A percentile compares a stretch with the other conserved stretches of the same genome.
phyloP scores from a whole-genome alignment of 2,113 vertebrate species.

The Irena cyanogastra region DNA sequence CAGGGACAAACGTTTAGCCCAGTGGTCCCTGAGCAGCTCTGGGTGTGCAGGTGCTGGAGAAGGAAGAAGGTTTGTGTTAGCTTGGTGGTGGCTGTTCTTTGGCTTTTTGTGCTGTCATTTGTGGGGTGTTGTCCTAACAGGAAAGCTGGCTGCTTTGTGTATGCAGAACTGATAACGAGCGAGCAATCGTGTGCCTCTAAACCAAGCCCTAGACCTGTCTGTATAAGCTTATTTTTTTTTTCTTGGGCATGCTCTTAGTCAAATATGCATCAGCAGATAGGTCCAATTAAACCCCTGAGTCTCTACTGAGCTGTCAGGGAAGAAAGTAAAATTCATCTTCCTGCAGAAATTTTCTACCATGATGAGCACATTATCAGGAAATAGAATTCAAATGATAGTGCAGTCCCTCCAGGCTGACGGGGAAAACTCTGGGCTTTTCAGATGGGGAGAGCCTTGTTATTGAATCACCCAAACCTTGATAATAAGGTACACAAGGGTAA shows the following conservation, averaged over 20 bases:
- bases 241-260: not conserved
- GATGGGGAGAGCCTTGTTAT: not conserved
- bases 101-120: not conserved
- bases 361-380: constrained; percentile 47
- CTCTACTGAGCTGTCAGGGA: constrained; percentile 29
- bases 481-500: not conserved
- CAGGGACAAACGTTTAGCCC: not conserved
- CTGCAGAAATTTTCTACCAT: constrained; percentile 41
- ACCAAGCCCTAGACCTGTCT: not conserved
- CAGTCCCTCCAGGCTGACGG: not conserved
- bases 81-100: not conserved
- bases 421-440: not conserved
- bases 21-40: not conserved
- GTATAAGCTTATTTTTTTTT: not conserved
- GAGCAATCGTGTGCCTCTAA: not conserved
- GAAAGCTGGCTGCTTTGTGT: not conserved
- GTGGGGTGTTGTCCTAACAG: not conserved
- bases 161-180: not conserved
- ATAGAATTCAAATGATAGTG: constrained; percentile 30
- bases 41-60: not conserved
- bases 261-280: not conserved
- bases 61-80: not conserved
- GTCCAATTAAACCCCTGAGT: constrained; percentile 30
- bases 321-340: constrained; percentile 46
- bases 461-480: not conserved